Percentiles rank a stretch among this genome's conserved stretches.
phyloP scores from a whole-genome alignment of 2,888 invertebrate genomes.

The Pyrrhosoma nymphula region DNA sequence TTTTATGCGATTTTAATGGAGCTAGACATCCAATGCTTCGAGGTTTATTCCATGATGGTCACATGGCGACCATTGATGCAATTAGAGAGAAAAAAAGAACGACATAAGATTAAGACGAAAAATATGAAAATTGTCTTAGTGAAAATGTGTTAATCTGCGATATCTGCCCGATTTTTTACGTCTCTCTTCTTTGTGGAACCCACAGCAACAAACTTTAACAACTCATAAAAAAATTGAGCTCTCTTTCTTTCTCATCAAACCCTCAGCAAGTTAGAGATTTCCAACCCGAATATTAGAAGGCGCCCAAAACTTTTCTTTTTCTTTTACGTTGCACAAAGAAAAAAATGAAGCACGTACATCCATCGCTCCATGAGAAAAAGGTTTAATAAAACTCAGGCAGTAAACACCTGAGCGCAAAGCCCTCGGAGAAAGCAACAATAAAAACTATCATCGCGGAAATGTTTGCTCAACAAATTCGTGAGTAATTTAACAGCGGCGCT shows the following conservation, averaged over 20 bases:
- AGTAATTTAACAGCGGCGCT: not conserved
- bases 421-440: constrained; percentile 5
- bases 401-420: constrained; percentile 25
- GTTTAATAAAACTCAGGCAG: not conserved
- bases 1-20: constrained; percentile 10
- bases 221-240: constrained; percentile 29
- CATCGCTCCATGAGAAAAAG: not conserved
- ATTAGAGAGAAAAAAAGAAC: not conserved
- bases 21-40: not conserved
- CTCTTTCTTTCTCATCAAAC: constrained; percentile 25
- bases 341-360: not conserved
- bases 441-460: constrained; percentile 38
- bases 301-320: not conserved
- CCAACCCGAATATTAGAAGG: constrained; percentile 38
- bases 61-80: not conserved
- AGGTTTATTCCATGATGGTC: not conserved
- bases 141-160: constrained; percentile 39
- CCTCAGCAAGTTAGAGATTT: not conserved
- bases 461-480: constrained; percentile 57
- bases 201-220: constrained; percentile 46
- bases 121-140: not conserved
- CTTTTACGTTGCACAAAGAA: not conserved
- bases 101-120: not conserved
- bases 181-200: not conserved
- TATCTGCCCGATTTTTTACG: constrained; percentile 42